phyloP scores from a whole-genome alignment of 2,888 invertebrate species.

The Lypha dubia region DNA sequence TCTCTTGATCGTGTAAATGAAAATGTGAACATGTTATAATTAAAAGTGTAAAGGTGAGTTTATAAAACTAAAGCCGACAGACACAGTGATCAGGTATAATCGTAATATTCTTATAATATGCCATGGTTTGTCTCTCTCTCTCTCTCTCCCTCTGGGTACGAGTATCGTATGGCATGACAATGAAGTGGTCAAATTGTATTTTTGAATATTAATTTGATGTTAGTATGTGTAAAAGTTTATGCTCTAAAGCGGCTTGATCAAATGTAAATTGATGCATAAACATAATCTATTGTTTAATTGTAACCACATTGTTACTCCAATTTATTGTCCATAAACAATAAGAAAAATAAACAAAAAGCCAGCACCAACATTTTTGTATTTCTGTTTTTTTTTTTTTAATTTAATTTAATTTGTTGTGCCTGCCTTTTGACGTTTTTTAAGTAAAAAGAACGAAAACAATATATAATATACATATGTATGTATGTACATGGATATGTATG shows the following conservation, averaged over 20 bases:
- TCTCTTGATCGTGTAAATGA: conserved; percentile 50
- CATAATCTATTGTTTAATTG: conserved; percentile 80
- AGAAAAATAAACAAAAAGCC: neutral
- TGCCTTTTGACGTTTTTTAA: conserved; percentile 26
- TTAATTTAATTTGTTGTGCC: conserved; percentile 49
- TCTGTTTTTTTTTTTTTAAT: neutral
- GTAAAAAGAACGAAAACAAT: neutral
- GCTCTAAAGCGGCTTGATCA: conserved; percentile 70
- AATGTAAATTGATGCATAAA: conserved; percentile 78
- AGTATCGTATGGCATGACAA: conserved; percentile 18
- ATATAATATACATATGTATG: too few relatives aligned
- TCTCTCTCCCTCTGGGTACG: neutral
- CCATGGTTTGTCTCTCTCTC: conserved; percentile 17
- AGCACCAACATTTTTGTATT: conserved; percentile 35
- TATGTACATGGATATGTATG: too few relatives aligned
- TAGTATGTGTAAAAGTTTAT: conserved; percentile 8
- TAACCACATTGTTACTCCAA: conserved; percentile 51
- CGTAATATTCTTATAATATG: conserved; percentile 62
- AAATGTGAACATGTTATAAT: conserved; percentile 48
- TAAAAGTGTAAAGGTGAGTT: conserved; percentile 55
- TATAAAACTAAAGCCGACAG: conserved; percentile 54
- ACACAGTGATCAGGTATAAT: conserved; percentile 56
- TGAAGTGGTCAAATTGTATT: neutral
- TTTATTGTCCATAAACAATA: conserved; percentile 54
- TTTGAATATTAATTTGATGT: conserved; percentile 9